Percentiles rank a stretch among this genome's conserved stretches.
phyloP scores from a whole-genome alignment of 2,888 invertebrate species.

The Machimus rusticus region DNA sequence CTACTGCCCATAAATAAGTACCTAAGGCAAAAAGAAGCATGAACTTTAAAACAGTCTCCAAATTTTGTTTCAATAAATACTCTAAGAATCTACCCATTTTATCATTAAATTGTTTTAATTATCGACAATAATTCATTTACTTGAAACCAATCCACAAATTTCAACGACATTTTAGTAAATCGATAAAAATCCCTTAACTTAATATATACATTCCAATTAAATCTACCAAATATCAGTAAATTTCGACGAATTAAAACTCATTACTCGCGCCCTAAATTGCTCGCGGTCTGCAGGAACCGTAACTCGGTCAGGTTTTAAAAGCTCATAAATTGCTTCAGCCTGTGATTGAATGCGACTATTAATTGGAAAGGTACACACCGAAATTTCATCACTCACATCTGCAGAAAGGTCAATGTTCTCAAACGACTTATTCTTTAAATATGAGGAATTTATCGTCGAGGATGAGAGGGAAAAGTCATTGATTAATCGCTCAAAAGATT shows the following conservation, averaged over 20 bases:
- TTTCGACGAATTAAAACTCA: constrained; percentile 61
- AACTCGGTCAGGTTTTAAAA: constrained; percentile 65
- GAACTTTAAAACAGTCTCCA: not conserved
- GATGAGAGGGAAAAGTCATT: constrained; percentile 61
- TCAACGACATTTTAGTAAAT: not conserved
- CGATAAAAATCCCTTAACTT: not conserved
- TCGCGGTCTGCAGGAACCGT: constrained; percentile 70
- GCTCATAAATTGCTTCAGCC: constrained; percentile 40
- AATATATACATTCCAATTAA: not conserved
- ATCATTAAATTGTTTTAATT: not conserved
- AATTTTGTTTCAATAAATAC: not conserved
- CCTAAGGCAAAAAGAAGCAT: not conserved
- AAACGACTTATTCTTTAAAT: constrained; percentile 60
- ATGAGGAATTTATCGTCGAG: constrained; percentile 58
- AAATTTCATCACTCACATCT: constrained; percentile 65
- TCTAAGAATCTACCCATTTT: not conserved
- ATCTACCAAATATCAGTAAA: constrained; percentile 80
- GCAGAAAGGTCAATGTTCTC: constrained; percentile 62
- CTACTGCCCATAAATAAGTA: not conserved
- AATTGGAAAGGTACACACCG: not conserved
- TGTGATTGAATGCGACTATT: constrained; percentile 18
- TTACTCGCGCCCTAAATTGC: constrained; percentile 71
- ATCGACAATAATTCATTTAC: not conserved
- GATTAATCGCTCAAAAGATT: constrained; percentile 63
- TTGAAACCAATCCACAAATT: not conserved